These are phyloP conservation scores for Tenrec ecaudatus DNA, from an alignment of 2,113 vertebrate genomes.

Conservation along the genomic window DNA sequence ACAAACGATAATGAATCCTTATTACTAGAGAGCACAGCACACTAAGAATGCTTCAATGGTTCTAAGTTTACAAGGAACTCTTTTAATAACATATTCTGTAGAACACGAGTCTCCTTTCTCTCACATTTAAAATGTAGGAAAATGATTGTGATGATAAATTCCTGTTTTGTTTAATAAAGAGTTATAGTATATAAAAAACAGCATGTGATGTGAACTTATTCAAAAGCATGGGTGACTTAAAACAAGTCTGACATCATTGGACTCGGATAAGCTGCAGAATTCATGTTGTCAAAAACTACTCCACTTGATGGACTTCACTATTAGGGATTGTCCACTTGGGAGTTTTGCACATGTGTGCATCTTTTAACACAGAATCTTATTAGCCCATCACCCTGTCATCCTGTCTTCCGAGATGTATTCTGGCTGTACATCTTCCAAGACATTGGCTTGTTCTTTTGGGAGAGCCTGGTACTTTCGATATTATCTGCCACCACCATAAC, in stretches of 20 bases:
- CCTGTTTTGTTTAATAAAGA: constrained; percentile 75
- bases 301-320: neutral
- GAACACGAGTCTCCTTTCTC: constrained; percentile 20
- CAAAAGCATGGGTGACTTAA: neutral
- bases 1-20: neutral
- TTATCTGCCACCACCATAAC: too few species aligned
- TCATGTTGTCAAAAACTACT: neutral
- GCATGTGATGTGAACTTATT: constrained; percentile 49
- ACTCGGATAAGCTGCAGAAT: neutral
- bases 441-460: too few species aligned
- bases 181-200: constrained; percentile 46
- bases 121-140: constrained; percentile 72
- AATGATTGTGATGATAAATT: constrained; percentile 32
- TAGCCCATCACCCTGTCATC: neutral
- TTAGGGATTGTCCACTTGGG: neutral
- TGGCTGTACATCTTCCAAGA: too few species aligned
- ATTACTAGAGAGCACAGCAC: constrained; percentile 60
- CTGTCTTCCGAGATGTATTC: too few species aligned
- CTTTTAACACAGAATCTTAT: constrained; percentile 44
- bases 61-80: constrained; percentile 56
- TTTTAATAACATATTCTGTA: constrained; percentile 49
- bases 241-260: neutral
- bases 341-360: neutral
- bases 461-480: too few species aligned
- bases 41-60: constrained; percentile 41